Percentiles rank a stretch among this genome's conserved stretches.
These are phyloP conservation scores for Diglossa cyanea DNA, from an alignment of 2,797 vertebrate genomes.

Conservation along the genomic window DNA sequence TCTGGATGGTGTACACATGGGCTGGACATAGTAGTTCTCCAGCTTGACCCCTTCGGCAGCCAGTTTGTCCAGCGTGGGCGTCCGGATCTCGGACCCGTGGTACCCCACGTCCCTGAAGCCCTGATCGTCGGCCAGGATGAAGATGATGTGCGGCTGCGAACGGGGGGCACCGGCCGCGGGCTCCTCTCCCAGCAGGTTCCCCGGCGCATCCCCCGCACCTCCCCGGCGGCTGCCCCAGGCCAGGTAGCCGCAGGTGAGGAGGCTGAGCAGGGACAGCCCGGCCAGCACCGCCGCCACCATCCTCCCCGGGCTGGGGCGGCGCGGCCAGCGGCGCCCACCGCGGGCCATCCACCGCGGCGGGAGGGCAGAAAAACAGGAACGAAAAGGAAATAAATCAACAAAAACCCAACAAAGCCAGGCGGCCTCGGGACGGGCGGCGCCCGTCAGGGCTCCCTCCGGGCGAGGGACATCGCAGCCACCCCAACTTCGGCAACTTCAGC, in stretches of 20 bases:
- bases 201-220: background rate
- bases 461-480: background rate
- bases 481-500: background rate
- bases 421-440: background rate
- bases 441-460: background rate
- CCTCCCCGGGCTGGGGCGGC: constrained; percentile 32
- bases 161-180: constrained; percentile 39
- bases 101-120: constrained; percentile 96
- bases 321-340: background rate
- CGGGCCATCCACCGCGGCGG: constrained; percentile 61
- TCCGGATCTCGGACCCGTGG: constrained; percentile 95
- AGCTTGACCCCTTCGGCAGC: constrained; percentile 92
- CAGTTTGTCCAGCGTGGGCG: constrained; percentile 91
- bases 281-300: constrained; percentile 74
- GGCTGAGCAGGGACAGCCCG: constrained; percentile 76
- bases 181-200: background rate
- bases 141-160: constrained; percentile 90
- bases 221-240: constrained; percentile 77
- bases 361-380: background rate
- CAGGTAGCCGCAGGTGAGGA: constrained; percentile 77
- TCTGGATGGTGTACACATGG: constrained; percentile 94
- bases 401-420: background rate
- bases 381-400: background rate
- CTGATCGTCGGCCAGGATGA: constrained; percentile 97
- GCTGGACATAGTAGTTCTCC: constrained; percentile 98